Base-by-base conservation (phyloP, 2,888 invertebrate species). In the Celastrina argiolus region DNA sequence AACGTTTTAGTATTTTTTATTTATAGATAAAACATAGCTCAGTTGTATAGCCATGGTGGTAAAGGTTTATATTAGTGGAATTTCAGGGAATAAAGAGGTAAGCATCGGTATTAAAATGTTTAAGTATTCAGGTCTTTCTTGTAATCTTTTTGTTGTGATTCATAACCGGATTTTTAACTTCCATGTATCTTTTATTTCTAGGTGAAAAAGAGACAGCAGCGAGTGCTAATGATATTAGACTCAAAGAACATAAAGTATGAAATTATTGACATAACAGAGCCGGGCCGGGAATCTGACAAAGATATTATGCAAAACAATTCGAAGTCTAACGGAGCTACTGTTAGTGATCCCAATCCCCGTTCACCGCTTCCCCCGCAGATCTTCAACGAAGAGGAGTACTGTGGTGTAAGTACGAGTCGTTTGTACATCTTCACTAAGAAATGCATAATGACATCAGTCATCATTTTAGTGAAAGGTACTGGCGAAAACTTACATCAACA, bases 141-240 rank as follows among this genome's bases (percentile, higher is more conserved):
- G 82, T 45, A 18, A 45, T 81, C 83, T 80, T 79, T 75, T 74
- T 70, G 75, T 74, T 76, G 83, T 87, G 85, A 87, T 84, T 89
- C 86, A 85, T 81, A 76, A 76, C 78, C 77, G 80, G 74, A 78
- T 81, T 81, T 81, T 82, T 81, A 63, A 66, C 67, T 70, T 67
- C 69, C 63, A 69, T 66, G 56, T 56, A 67, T 51, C 82, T 78
- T 80, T 85, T 73, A 71, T 69, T 74, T 73, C 88, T 91, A 99
- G 99, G 97, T 99, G 73, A 98, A 98, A 88, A 99, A 98, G 88
- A 94, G 97, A 76, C 98, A 99, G 85, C 97, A 98, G 83, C 94
- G 98, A 72, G 97, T 99, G 67, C 87, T 96, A 76, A 97, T 98
- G 95, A 97, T 98, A 80, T 91, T 99, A 78, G 97, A 98, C 80